Percentiles rank a stretch among this genome's conserved stretches.
These are phyloP conservation scores for Keiferia lycopersicella DNA, from an alignment of 2,888 invertebrate genomes.

Conservation along the genomic window DNA sequence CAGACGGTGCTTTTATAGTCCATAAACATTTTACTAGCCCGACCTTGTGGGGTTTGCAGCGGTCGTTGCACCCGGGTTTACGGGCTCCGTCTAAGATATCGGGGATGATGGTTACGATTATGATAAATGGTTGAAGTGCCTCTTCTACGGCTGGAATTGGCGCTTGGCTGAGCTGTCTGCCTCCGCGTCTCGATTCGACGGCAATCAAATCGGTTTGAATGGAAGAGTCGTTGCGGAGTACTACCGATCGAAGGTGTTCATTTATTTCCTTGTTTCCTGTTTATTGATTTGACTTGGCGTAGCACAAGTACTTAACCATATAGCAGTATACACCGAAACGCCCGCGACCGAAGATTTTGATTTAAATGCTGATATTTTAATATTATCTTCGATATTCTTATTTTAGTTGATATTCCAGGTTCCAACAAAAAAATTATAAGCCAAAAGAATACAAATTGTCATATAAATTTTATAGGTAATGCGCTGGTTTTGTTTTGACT, in stretches of 20 bases:
- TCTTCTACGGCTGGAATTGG: constrained; percentile 18
- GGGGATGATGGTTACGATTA: constrained; percentile 45
- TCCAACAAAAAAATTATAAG: no score
- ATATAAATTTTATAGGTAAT: no score
- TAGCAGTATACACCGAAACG: no score
- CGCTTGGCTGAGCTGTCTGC: constrained; percentile 1
- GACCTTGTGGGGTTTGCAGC: constrained; percentile 80
- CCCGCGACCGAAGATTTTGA: no score
- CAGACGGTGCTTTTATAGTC: constrained; percentile 77
- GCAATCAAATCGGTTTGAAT: not conserved
- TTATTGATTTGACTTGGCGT: not conserved
- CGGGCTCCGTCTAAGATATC: constrained; percentile 50
- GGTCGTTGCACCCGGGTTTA: constrained; percentile 76
- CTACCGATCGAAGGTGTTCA: not conserved
- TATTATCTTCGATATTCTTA: no score
- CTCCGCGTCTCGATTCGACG: constrained; percentile 2
- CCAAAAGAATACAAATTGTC: no score
- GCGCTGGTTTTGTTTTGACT: not conserved
- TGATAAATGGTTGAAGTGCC: constrained; percentile 26
- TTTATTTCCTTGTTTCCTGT: not conserved
- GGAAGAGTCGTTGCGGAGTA: not conserved
- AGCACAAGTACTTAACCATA: no score
- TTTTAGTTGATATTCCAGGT: no score
- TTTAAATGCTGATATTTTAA: no score
- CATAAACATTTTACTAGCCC: constrained; percentile 81